phyloP scores from a whole-genome alignment of 2,797 vertebrate genomes.

The Chanos chanos region DNA sequence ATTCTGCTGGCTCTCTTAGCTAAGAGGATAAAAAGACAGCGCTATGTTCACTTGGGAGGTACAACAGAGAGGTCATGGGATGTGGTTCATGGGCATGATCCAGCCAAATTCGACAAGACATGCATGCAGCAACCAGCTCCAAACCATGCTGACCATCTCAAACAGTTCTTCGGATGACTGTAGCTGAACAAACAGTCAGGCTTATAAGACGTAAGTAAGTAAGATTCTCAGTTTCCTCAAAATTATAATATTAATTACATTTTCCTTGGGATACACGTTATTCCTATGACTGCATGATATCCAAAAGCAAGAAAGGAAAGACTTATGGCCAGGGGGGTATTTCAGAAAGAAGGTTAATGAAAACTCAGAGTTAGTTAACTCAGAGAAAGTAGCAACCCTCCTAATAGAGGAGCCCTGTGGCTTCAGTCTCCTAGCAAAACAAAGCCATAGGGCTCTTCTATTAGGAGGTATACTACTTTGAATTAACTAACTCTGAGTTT shows the following conservation, averaged over 20 bases:
- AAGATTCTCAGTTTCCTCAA: constrained; percentile 4
- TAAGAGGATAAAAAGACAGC: constrained; percentile 28
- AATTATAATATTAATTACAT: constrained; percentile 20
- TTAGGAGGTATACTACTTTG: too few relatives aligned
- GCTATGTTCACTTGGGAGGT: constrained; percentile 31
- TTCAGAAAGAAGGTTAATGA: too few relatives aligned
- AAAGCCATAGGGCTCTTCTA: too few relatives aligned
- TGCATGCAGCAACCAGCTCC: constrained; percentile 29
- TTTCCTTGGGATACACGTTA: constrained; percentile 19
- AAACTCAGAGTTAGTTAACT: too few relatives aligned
- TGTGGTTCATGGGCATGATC: neutral
- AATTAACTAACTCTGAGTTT: too few relatives aligned
- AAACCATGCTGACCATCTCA: constrained; percentile 32
- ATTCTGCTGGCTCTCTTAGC: constrained; percentile 26
- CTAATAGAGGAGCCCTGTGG: too few relatives aligned
- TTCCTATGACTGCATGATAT: constrained; percentile 27
- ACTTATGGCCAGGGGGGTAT: neutral
- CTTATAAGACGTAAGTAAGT: too few relatives aligned
- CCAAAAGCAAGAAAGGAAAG: constrained; percentile 16
- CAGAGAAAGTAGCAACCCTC: too few relatives aligned
- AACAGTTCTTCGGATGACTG: constrained; percentile 35
- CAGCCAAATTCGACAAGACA: constrained; percentile 16
- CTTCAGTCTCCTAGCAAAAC: too few relatives aligned
- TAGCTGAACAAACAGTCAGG: too few relatives aligned
- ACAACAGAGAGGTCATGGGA: constrained; percentile 2